Base-by-base conservation (phyloP, 2,888 invertebrate genomes). In the Nemapogon koenigi region DNA sequence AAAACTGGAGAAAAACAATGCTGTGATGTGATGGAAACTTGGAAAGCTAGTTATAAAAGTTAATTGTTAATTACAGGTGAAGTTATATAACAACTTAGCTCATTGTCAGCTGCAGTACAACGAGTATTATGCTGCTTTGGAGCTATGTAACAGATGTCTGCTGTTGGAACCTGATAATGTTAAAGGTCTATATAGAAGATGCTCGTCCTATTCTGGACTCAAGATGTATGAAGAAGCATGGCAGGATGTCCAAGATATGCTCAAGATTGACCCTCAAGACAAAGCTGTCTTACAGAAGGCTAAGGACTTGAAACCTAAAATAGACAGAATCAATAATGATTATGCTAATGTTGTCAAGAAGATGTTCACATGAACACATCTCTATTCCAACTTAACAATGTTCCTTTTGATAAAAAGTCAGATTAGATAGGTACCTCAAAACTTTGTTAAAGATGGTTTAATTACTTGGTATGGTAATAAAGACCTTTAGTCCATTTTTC, bases 171-270 rank as follows among this genome's bases (percentile, higher is more conserved):
- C 85, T 0, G 81, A 85, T 6, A 97, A 90, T 59, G 85, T 89
- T 1, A 99, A 99, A 65, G 95, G 92, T 0, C 69, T 90, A 0
- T 99, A 94, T 68, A 82, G 98, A 46, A 78, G 91, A 43, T 92
- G 91, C 6, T 83, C 88, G 62, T 91, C 95, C 0, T 80, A 85
- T 71, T 66, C 73, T 16, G 79, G 82, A 30, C 62, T 87, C 1
- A 70, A 79, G 26, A 83, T 89, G 61, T 86, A 84, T 46, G 86
- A 88, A 37, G 81, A 83, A 40, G 90, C 91, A 0, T 72, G 83
- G 55, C 52, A 54, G 2, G 83, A 83, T 50, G 81, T 86, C 17
- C 81, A 82, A 33, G 72, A 64, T 29, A 79, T 81, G 0, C 55
- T 85, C 1, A 56, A 71, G 32, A 53, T 86, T 31, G 86, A 90